Base-by-base conservation (phyloP, 2,888 invertebrate genomes). In the Eupithecia dodoneata region DNA sequence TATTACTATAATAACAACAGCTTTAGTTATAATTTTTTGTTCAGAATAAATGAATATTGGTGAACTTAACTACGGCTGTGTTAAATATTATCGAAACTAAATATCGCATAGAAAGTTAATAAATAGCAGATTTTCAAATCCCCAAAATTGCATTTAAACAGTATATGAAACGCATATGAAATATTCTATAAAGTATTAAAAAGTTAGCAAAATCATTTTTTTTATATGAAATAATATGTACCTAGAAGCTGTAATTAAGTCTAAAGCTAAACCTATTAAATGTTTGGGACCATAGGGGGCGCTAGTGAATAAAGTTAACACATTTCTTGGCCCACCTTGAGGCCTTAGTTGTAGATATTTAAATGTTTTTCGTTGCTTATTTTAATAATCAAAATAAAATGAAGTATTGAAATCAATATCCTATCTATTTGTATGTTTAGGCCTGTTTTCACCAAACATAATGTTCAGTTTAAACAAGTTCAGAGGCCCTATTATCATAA, bases 231-330 rank as follows among this genome's bases (percentile, higher is more conserved):
- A 66, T 42, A 66, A 42, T 7, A 66, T 15, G 2, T 66, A 10
- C 4, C 3, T 42, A 15, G 15, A 30, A 63, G 12, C 63, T 63
- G 59, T 9, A 30, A 63, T 30, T 63, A 30, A 30, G 30, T 63
- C 12, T 30, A 18, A 69, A 69, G 13, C 7, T 30, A 67, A 15
- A 67, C 41, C 42, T 69, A n/a, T 42, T 12, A 3, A 42, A 67
- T 69, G 44, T 69, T 42, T 69, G 67, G 67, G 67, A 69, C 67
- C 67, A 69, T 10, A 59, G 63, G 7, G 66, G 67, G 67, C 67
- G 15, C 44, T 69, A 45, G n/a, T n/a, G 67, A 69, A 44, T 45
- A 9, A 45, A n/a, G 45, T 42, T 7, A 15, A 67, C 7, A 44
- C 10, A n/a, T 2, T 18, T 10, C 4, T n/a, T 44, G 67, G 45